These are phyloP conservation scores for Andricus grossulariae DNA, from an alignment of 1,140 invertebrate genomes.

Conservation along the genomic window DNA sequence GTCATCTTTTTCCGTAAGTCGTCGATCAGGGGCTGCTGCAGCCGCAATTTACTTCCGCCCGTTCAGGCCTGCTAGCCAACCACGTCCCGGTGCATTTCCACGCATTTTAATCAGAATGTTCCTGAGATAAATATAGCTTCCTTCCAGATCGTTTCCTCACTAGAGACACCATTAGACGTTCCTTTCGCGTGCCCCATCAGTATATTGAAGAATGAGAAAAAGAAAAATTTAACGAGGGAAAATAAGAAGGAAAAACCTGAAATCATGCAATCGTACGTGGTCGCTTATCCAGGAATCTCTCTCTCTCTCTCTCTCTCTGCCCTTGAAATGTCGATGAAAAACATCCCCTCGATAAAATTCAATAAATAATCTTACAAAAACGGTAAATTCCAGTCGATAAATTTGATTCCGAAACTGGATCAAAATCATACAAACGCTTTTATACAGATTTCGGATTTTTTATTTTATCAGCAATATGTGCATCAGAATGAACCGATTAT, in stretches of 20 bases:
- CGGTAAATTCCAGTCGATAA: too few relatives aligned
- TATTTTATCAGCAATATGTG: too few relatives aligned
- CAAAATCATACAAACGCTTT: too few relatives aligned
- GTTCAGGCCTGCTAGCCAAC: slow-evolving; percentile 40
- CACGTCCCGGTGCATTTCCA: slow-evolving; percentile 57
- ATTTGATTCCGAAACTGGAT: too few relatives aligned
- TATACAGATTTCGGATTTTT: too few relatives aligned
- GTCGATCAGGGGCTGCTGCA: slow-evolving; percentile 38
- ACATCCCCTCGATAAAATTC: background rate
- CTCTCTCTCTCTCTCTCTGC: background rate
- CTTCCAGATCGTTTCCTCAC: slow-evolving; percentile 26
- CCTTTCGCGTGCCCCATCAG: slow-evolving; percentile 23
- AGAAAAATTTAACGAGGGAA: background rate
- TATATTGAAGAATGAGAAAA: slow-evolving; percentile 5
- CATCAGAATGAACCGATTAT: too few relatives aligned
- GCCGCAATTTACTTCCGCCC: slow-evolving; percentile 60
- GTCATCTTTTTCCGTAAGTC: slow-evolving; percentile 20
- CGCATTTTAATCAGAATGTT: slow-evolving; percentile 52
- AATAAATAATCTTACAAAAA: background rate
- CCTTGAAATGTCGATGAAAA: background rate
- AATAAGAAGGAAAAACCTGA: background rate
- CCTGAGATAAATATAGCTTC: slow-evolving; percentile 55
- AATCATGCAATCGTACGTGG: background rate
- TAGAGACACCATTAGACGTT: background rate
- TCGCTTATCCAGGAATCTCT: background rate